phyloP scores from a whole-genome alignment of 2,113 vertebrate species.

The Lynx canadensis region DNA sequence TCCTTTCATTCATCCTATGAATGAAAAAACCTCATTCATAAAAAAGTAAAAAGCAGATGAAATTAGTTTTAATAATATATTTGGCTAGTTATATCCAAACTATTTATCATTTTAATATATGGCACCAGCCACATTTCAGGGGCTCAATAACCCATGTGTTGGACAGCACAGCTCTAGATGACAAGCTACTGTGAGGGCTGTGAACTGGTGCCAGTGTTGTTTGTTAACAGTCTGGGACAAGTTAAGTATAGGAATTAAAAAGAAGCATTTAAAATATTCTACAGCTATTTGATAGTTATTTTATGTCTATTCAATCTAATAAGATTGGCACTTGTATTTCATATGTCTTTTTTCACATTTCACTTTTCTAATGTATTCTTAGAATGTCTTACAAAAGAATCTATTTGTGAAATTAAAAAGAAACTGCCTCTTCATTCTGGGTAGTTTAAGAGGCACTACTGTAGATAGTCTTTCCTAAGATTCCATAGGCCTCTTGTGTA shows the following conservation, averaged over 20 bases:
- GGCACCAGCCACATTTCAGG: neutral
- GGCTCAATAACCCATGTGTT: neutral
- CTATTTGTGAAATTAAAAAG: neutral
- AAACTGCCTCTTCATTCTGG: neutral
- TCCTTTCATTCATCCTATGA: no score
- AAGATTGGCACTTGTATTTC: neutral
- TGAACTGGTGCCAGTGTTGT: neutral
- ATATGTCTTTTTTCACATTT: neutral
- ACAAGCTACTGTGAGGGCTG: neutral
- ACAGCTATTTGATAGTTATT: neutral
- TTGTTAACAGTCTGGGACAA: neutral
- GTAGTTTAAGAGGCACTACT: neutral
- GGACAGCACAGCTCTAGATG: neutral
- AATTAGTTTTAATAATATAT: slow-evolving; percentile 20
- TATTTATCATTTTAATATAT: neutral
- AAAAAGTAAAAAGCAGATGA: slow-evolving; percentile 18
- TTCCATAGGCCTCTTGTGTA: neutral
- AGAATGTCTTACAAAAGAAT: neutral
- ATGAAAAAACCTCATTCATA: no score
- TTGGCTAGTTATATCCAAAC: neutral
- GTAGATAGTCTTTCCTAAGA: neutral
- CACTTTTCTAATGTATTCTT: slow-evolving; percentile 31
- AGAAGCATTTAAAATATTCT: slow-evolving; percentile 29
- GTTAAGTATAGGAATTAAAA: slow-evolving; percentile 2
- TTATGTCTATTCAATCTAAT: neutral